A percentile compares a stretch with the other conserved stretches of the same genome.
Conservation (phyloP, 2,113 vertebrate species). For the Odocoileus virginianus region DNA sequence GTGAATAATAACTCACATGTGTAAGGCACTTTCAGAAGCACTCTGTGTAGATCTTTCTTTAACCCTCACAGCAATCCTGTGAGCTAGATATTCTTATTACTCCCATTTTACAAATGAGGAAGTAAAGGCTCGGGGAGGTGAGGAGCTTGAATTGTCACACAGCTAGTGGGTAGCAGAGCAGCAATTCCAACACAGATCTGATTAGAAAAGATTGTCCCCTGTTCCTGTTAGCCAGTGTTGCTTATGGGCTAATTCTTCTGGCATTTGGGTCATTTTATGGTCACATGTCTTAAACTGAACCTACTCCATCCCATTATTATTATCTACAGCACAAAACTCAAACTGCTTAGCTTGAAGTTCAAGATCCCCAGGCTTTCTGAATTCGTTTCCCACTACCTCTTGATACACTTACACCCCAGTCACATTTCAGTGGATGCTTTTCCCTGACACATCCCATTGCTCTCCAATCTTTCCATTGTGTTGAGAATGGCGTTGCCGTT, state of each 20-base stretch:
- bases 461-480: background rate
- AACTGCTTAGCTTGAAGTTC: background rate
- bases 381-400: background rate
- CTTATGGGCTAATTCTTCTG: background rate
- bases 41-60: background rate
- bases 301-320: background rate
- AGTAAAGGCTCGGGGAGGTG: background rate
- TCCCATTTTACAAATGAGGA: background rate
- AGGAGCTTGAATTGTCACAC: background rate
- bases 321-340: background rate
- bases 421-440: background rate
- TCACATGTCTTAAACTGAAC: background rate
- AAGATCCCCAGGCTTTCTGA: background rate
- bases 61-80: background rate
- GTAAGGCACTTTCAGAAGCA: constrained; percentile 25
- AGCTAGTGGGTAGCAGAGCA: background rate
- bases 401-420: rapidly evolving
- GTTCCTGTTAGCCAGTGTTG: background rate
- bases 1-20: constrained; percentile 52
- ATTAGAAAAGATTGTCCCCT: background rate
- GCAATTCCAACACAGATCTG: background rate
- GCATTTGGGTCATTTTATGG: background rate
- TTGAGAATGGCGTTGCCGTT: background rate
- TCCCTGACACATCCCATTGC: rapidly evolving
- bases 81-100: background rate